Conservation (phyloP, 2,113 vertebrate species). For the Coreoperca whiteheadi region DNA sequence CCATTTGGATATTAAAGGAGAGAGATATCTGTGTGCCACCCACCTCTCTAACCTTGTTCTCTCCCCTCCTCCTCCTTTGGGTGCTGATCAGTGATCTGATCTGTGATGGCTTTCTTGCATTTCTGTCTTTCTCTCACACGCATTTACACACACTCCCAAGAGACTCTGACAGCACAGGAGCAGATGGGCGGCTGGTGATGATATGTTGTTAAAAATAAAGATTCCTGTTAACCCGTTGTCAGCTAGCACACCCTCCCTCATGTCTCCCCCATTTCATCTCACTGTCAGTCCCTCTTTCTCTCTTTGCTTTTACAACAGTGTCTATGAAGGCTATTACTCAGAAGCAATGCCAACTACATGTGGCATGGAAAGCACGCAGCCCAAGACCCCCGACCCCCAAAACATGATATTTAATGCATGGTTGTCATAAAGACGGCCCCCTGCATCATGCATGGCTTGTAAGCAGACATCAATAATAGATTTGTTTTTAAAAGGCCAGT, state of each 20-base stretch:
- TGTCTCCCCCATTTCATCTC: slow-evolving; percentile 38
- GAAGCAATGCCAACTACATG: slow-evolving; percentile 35
- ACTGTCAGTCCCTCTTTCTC: slow-evolving; percentile 18
- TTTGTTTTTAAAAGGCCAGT: slow-evolving; percentile 76
- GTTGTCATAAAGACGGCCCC: slow-evolving; percentile 65
- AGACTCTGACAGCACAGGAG: slow-evolving; percentile 77
- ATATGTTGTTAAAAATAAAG: slow-evolving; percentile 84
- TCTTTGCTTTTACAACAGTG: slow-evolving; percentile 9
- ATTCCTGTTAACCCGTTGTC: slow-evolving; percentile 80
- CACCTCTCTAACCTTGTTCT: slow-evolving; percentile 68
- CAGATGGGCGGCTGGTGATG: slow-evolving; percentile 83
- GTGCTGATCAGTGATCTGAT: slow-evolving; percentile 72
- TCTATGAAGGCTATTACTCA: slow-evolving; percentile 14
- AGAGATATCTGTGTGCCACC: slow-evolving; percentile 48
- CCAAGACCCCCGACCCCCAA: slow-evolving; percentile 53
- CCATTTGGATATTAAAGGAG: slow-evolving; percentile 53
- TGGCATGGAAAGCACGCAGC: slow-evolving; percentile 38
- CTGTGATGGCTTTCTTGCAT: slow-evolving; percentile 65
- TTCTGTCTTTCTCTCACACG: slow-evolving; percentile 33
- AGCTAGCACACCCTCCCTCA: slow-evolving; percentile 45
- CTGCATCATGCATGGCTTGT: slow-evolving; percentile 81
- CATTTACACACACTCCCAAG: slow-evolving; percentile 59
- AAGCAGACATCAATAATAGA: slow-evolving; percentile 81
- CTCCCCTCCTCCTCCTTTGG: slow-evolving; percentile 42
- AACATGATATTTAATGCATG: slow-evolving; percentile 82